Evolutionary conservation across 2,888 invertebrate species (phyloP), one percentile per base, ranked within the genome.

Genomic region (Mesodorylaimus sp.): DNA sequence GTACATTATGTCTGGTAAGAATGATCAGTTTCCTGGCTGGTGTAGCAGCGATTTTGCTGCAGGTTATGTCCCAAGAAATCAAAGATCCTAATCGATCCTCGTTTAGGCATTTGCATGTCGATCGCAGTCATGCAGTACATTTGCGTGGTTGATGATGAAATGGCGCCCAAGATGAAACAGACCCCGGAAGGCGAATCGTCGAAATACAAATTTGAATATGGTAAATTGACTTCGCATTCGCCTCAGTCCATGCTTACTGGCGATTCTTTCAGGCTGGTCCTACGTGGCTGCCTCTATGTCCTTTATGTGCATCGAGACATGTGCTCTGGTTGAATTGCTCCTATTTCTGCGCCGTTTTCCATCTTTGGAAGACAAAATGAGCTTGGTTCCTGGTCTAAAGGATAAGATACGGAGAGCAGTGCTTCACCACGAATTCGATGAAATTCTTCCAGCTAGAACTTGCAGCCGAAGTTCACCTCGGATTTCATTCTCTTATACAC

Each of bases 91-190:
- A n/a, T n/a, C n/a, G n/a, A n/a, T n/a, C n/a, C n/a, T n/a, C 59
- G 60, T 50, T 54, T 60, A 29, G 53, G 56, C 32, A 53, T 59
- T 2, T 59, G 55, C 45, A 57, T 58, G 1, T n/a, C n/a, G n/a
- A n/a, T n/a, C n/a, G 61, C 60, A 2, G 60, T 63, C 5, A 51
- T 63, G 27, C 61, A 62, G 59, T 58, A 60, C n/a, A 62, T 64
- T 7, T 63, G 62, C 49, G 60, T 61, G 1, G 64, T 64, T 2
- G 64, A 64, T 51, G 62, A 64, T 50, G 64, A 64, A 51, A 51
- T 63, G 52, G 55, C 59, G 10, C 46, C 49, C 23, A 32, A 50
- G 25, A 51, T 51, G 42, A 27, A 32, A 23, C 43, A 5, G 2
- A 51, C 29, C n/a, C 28, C 47, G 3, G 32, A n/a, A 2, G 47